phyloP scores from a whole-genome alignment of 2,888 invertebrate species.

The Hirtodrosophila confusa region DNA sequence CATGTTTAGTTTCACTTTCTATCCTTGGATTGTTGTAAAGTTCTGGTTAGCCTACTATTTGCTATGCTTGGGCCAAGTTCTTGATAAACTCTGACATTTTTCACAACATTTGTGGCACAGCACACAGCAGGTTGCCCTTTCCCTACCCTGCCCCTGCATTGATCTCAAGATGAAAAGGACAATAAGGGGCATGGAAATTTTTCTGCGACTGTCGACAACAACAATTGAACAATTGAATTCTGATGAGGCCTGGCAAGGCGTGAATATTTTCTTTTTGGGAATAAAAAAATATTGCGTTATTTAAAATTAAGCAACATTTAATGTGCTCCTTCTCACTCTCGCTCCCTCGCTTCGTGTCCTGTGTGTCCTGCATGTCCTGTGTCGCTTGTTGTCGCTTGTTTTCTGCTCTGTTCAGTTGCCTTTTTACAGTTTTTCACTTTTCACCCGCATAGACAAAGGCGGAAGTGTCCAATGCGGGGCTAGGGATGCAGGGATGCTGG shows the following conservation, averaged over 20 bases:
- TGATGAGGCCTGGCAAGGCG: constrained; percentile 54
- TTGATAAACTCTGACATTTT: too few relatives aligned
- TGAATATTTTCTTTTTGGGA: constrained; percentile 9
- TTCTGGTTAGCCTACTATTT: too few relatives aligned
- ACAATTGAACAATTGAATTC: constrained; percentile 69
- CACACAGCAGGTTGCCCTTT: too few relatives aligned
- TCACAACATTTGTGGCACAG: too few relatives aligned
- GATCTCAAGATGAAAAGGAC: too few relatives aligned
- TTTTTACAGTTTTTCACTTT: constrained; percentile 21
- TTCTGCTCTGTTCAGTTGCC: constrained; percentile 12
- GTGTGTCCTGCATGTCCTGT: constrained; percentile 23
- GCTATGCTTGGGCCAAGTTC: too few relatives aligned
- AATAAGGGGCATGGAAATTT: constrained; percentile 10
- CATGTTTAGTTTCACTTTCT: too few relatives aligned
- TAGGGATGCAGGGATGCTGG: not conserved
- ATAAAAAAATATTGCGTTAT: constrained; percentile 49
- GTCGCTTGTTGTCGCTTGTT: constrained; percentile 30
- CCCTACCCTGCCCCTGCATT: too few relatives aligned
- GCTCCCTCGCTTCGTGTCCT: constrained; percentile 1
- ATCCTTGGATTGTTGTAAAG: too few relatives aligned
- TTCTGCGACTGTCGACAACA: constrained; percentile 34
- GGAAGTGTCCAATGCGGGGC: constrained; percentile 62
- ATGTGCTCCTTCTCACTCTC: constrained; percentile 25
- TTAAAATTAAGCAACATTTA: constrained; percentile 77
- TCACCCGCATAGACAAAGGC: constrained; percentile 63